These are phyloP conservation scores for Cordilura impudica DNA, from an alignment of 2,888 invertebrate genomes.

Conservation along the genomic window DNA sequence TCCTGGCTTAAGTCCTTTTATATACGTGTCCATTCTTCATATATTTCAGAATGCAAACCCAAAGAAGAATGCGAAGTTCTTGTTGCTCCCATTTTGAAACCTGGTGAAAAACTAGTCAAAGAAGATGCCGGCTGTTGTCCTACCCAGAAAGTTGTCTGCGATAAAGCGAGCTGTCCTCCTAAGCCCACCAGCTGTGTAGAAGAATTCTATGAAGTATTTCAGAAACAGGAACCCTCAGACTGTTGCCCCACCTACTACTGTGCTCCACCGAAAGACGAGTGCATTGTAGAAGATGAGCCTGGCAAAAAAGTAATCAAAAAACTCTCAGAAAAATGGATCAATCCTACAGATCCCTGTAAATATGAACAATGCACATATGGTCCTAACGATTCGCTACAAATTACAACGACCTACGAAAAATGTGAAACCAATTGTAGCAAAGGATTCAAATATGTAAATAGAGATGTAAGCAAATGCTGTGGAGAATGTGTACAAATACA, in stretches of 20 bases:
- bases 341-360: conserved; percentile 78
- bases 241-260: conserved; percentile 86
- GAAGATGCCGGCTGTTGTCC: conserved; percentile 87
- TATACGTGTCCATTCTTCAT: too few relatives aligned
- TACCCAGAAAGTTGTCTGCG: conserved; percentile 81
- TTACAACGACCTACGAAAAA: conserved; percentile 68
- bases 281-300: conserved; percentile 73
- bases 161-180: conserved; percentile 82
- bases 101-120: conserved; percentile 82
- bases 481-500: conserved; percentile 82
- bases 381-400: conserved; percentile 70
- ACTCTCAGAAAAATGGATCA: conserved; percentile 78
- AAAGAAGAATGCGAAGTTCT: conserved; percentile 83
- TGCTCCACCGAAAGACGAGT: conserved; percentile 76
- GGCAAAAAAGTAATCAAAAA: conserved; percentile 73
- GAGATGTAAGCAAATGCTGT: conserved; percentile 80
- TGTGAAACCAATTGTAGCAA: conserved; percentile 73
- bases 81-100: conserved; percentile 78
- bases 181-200: conserved; percentile 78
- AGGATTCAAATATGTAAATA: conserved; percentile 81
- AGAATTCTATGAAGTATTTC: conserved; percentile 80
- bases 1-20: too few relatives aligned
- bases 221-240: conserved; percentile 73
- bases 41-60: conserved; percentile 84
- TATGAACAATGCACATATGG: conserved; percentile 73